Conservation (phyloP, 2,797 vertebrate species). For the Oreortyx pictus region DNA sequence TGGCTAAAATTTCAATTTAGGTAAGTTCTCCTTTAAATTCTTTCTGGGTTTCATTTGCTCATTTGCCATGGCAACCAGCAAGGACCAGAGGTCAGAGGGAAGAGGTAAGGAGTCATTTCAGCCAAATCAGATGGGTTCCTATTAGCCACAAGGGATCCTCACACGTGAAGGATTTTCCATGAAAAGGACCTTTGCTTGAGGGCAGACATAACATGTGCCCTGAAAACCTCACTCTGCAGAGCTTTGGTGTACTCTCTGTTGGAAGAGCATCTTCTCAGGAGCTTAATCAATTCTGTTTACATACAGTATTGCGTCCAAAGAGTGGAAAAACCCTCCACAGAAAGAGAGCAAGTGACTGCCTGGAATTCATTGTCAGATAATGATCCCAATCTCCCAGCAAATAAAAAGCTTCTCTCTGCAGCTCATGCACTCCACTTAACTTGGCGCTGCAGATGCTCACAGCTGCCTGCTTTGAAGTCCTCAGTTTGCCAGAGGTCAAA, state of each 20-base stretch:
- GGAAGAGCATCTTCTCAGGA: not conserved
- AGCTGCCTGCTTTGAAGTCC: not conserved
- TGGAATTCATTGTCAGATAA: not conserved
- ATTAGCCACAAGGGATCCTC: not conserved
- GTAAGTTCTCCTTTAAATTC: slow-evolving; percentile 12
- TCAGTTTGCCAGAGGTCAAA: fast-evolving
- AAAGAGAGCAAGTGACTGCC: not conserved
- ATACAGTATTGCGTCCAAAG: slow-evolving; percentile 4
- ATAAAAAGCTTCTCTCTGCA: not conserved
- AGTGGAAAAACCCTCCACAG: not conserved
- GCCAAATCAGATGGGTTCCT: not conserved
- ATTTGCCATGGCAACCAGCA: slow-evolving; percentile 35
- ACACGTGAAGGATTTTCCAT: not conserved
- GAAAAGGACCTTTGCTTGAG: not conserved
- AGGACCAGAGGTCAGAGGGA: slow-evolving; percentile 8
- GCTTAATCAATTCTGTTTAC: slow-evolving; percentile 33
- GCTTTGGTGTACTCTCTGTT: not conserved
- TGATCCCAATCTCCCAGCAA: not conserved
- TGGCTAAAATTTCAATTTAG: not conserved
- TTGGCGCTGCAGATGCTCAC: not conserved
- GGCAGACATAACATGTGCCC: fast-evolving
- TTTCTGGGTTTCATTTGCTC: slow-evolving; percentile 26
- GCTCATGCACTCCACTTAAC: fast-evolving
- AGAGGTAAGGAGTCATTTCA: not conserved
- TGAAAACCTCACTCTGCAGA: not conserved